Base-by-base conservation (phyloP, 2,888 invertebrate species). In the Drosophila borborema region DNA sequence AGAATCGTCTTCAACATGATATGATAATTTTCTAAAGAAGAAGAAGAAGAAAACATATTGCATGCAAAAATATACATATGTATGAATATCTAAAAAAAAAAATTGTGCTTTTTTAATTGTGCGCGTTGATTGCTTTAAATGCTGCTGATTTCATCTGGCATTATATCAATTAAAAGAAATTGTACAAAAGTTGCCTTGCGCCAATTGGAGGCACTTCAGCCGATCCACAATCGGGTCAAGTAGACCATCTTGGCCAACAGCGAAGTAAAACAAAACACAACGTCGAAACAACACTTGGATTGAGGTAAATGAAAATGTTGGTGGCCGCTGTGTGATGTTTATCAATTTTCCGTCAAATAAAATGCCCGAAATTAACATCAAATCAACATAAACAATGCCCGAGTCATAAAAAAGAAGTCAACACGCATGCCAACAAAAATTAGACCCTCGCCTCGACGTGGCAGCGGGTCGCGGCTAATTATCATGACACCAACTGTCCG, bases 401-500 rank as follows among this genome's bases (percentile, higher is more conserved):
- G 62, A 69, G 73, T 72, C 82, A 82, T 88, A 90, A 86, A 86
- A 79, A 63, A 62, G 67, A 65, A 85, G 77, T 63, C 84, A 77
- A 71, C 84, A 77, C 83, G 84, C 87, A 85, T 69, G 78, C 75
- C 82, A 72, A 70, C 72, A 65, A 49, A 66, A 74, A 81, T 72
- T 77, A 66, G 73, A 79, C 79, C 83, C 86, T 65, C 75, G 56
- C 83, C 86, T 64, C 75, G 56, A 60, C 23, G 51, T 54, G 62
- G 64, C 58, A 54, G 68, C 28, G 70, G 68, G 64, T 66, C 54
- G 64, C 51, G 79, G 77, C 86, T 86, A 90, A 86, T 90, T 86
- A 86, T 87, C 85, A 86, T 90, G 87, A 80, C 90, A 89, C 64
- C 87, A 90, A 90, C 82, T 85, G 85, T 90, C 89, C 89, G 77